Base-by-base conservation (phyloP, 2,797 vertebrate genomes). In the Gymnoscopelus braueri region DNA sequence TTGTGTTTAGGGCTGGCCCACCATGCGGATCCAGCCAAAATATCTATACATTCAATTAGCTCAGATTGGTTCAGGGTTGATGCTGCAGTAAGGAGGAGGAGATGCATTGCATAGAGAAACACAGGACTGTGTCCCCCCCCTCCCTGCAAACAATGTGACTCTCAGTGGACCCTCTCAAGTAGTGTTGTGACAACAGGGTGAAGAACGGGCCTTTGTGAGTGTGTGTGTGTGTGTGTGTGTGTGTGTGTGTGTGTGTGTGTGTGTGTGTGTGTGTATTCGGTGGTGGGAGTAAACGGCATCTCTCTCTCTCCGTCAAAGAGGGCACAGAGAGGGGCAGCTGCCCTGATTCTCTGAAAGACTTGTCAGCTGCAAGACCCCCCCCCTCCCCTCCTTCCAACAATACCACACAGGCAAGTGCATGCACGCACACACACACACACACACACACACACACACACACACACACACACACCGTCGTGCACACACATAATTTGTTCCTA, bases 321-420 rank as follows among this genome's bases (percentile, higher is more conserved):
- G 7, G 78, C 84, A 92, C 87, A 90, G 90, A 92, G 80, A 91
- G 66, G 79, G 84, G 87, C 93, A 94, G 93, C 93, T 94, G 93
- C 92, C 91, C 88, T 80, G 86, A 23, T 75, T 75, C 70, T 80
- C 86, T 88, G 70, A 90, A 88, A 90, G 79, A 74, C 83, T 80
- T 52, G 90, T 93, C 91, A 92, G 91, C 91, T 88, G 90, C 84
- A 77, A 86, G 75, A 79, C 82, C 81, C 81, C 72, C 74, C 67
- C 55, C 5, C 48, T 24, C 26, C 63, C 24, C 29, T 23, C 19
- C 72, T 59, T 74, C 78, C 63, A 50, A 47, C 61, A 69, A 52
- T 77, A 71, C 47, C 70, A 72, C 60, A 69, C 55, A 65, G 7
- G 63, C 47, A 65, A 32, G 24, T 49, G 51, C 39, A 65, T 52